Base-by-base conservation (phyloP, 2,113 vertebrate species). In the Eira barbara region DNA sequence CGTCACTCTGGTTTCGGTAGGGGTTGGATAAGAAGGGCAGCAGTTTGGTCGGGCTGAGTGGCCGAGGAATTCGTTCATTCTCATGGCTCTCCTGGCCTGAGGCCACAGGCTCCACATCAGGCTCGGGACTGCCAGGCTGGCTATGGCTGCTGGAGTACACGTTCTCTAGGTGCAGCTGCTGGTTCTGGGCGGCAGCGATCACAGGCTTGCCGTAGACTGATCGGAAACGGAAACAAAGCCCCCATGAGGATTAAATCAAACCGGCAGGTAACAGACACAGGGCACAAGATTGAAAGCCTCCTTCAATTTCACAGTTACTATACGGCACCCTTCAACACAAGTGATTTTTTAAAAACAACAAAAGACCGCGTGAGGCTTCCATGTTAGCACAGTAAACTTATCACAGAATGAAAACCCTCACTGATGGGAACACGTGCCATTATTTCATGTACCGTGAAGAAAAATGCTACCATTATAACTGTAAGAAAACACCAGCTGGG, bases 121-220 rank as follows among this genome's bases (percentile, higher is more conserved):
- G 97, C 49, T 99, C 99, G 0, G 97, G 98, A 10, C 98, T 99
- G 45, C 98, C 98, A 17, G 99, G 98, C 8, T 98, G 99, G 86
- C 99, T 99, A 94, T 98, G 98, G 92, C 88, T 81, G 13, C 93
- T 97, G 21, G 98, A 98, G 90, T 99, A 99, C 31, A 99, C 25
- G 7, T 99, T 99, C 74, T 99, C 99, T 0, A 97, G 89, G 85
- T 98, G 98, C 0, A 91, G 98, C 63, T 98, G 98, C 42, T 97
- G 98, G 57, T 74, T 98, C 88, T 98, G 99, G 7, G 95, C 25
- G 0, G 95, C 88, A 9, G 99, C 94, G 65, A 99, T 99, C 95
- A 99, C 99, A 6, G 99, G 99, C 98, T 99, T 99, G 73, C 99
- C 99, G 0, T 99, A 99, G 8, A 99, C 99, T 99, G 89, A 52